phyloP scores from a whole-genome alignment of 2,888 invertebrate genomes.

The Nomada lathburiana region DNA sequence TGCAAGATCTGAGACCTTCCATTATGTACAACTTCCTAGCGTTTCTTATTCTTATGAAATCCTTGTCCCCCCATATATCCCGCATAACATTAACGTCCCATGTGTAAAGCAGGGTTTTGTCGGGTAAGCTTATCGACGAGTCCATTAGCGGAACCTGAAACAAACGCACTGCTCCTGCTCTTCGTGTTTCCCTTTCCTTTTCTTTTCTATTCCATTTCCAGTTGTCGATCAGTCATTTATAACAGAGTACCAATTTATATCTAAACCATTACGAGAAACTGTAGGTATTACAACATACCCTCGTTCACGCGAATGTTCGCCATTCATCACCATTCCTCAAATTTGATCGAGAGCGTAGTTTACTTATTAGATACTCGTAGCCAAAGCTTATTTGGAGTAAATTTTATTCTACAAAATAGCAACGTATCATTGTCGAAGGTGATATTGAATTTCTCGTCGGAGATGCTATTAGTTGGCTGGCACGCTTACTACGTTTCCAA shows the following conservation, averaged over 20 bases:
- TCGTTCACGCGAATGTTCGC: neutral
- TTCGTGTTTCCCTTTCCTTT: neutral
- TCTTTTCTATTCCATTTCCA: neutral
- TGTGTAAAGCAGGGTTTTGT: constrained; percentile 9
- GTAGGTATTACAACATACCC: neutral
- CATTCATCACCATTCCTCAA: neutral
- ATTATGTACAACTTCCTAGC: neutral
- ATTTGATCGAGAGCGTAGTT: neutral
- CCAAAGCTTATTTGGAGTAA: neutral
- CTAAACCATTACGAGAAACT: neutral
- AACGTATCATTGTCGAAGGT: neutral
- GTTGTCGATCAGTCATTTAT: neutral
- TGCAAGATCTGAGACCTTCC: neutral
- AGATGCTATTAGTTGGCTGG: neutral
- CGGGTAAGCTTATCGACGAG: constrained; percentile 15
- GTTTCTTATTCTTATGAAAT: neutral
- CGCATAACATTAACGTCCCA: neutral
- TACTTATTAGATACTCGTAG: no score
- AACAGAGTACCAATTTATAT: neutral
- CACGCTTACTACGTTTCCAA: neutral
- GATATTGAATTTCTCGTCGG: neutral
- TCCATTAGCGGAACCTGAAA: constrained; percentile 16
- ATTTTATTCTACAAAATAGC: neutral
- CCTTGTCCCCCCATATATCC: neutral
- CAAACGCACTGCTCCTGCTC: constrained; percentile 4